phyloP scores from a whole-genome alignment of 1,140 invertebrate genomes.

The Sweltsa coloradensis region DNA sequence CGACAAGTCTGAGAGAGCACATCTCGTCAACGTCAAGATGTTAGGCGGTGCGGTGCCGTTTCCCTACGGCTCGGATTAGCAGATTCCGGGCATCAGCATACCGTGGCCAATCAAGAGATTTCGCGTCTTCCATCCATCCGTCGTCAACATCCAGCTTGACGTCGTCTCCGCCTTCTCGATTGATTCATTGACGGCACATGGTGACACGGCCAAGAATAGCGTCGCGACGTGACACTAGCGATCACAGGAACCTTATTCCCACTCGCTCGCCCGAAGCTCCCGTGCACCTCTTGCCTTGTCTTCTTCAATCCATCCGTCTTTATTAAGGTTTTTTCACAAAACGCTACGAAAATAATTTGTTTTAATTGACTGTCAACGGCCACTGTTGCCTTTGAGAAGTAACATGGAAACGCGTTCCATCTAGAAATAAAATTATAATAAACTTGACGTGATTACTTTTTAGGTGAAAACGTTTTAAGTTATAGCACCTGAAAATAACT shows the following conservation, averaged over 20 bases:
- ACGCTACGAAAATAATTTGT: too few relatives aligned
- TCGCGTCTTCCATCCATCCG: background rate
- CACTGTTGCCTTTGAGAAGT: background rate
- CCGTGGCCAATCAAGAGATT: slow-evolving; percentile 5
- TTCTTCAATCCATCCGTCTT: slow-evolving; percentile 3
- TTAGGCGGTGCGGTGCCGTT: too few relatives aligned
- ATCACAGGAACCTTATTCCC: background rate
- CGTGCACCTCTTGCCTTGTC: slow-evolving; percentile 1
- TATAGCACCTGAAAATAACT: too few relatives aligned
- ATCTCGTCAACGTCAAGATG: too few relatives aligned
- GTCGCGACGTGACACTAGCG: background rate
- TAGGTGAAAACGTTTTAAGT: too few relatives aligned
- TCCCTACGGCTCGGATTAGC: too few relatives aligned
- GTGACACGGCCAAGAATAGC: slow-evolving; percentile 4
- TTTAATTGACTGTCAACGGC: slow-evolving; percentile 4
- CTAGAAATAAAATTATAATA: background rate
- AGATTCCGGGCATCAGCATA: background rate
- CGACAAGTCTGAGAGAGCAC: too few relatives aligned
- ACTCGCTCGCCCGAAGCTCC: background rate
- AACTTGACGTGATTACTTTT: too few relatives aligned
- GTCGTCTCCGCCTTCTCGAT: slow-evolving; percentile 1
- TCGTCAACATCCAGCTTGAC: background rate
- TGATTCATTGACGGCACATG: slow-evolving; percentile 5
- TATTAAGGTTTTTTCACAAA: background rate
- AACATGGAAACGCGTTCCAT: background rate